Base-by-base conservation (phyloP, 2,888 invertebrate genomes). In the Drosophila stalkeri region DNA sequence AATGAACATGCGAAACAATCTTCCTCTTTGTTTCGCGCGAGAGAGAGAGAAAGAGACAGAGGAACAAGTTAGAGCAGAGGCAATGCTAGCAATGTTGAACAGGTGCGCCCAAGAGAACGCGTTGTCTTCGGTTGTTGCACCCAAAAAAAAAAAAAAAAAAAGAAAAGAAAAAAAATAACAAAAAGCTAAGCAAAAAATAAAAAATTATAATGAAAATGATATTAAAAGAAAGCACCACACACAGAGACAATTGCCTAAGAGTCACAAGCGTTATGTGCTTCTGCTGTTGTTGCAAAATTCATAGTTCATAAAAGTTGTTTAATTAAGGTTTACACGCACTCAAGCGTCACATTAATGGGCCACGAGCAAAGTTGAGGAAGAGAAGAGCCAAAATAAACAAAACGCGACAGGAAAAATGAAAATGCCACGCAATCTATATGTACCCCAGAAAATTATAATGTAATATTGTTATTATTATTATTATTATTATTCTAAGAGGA, bases 301-400 rank as follows among this genome's bases (percentile, higher is more conserved):
- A 68, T 64, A 69, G 75, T 72, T 72, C 59, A 75, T 75, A 72
- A 82, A 82, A 77, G 62, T 77, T 68, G 72, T 70, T 78, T 68
- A 82, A 77, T 82, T 82, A 82, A 80, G 70, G 75, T 59, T 69
- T 75, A 69, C 72, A 82, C 75, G 75, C 80, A 80, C 70, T 82
- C 72, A 67, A 82, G 77, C 75, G 80, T 75, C 67, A 77, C 77
- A 70, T 75, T 75, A 77, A 81, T 71, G 70, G 64, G 65, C 39
- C 66, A 67, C 55, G 43, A 37, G 49, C 41, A 54, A 31, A 20
- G 43, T 23, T 37, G 31, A 12, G 16, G 18, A 39, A 31, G 44
- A 54, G 37, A 61, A 27, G 18, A 52, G 31, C 39, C 33, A 33
- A 51, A 51, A 20, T 8, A 51, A 46, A 33, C 20, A 62, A 63